Percentiles rank a stretch among this genome's conserved stretches.
phyloP scores from a whole-genome alignment of 2,888 invertebrate species.

The Lepidochitona cinerea region DNA sequence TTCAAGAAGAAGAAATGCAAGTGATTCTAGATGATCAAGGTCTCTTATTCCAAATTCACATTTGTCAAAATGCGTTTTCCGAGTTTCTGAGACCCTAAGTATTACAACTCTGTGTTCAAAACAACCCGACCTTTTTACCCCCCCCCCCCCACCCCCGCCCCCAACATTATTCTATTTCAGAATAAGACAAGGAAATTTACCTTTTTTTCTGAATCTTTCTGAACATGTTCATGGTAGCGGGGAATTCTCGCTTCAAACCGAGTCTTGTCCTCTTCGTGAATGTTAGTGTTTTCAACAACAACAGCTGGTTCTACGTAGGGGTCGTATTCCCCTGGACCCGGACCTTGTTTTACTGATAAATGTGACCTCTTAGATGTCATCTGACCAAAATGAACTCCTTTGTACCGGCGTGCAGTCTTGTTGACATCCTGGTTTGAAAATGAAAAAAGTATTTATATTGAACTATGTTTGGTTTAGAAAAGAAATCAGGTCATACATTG shows the following conservation, averaged over 20 bases:
- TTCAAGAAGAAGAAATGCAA: too few species aligned
- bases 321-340: conserved; percentile 70
- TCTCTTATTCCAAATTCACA: too few species aligned
- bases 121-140: too few species aligned
- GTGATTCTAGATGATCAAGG: too few species aligned
- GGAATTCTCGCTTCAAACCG: conserved; percentile 65
- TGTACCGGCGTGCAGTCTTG: conserved; percentile 57
- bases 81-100: too few species aligned
- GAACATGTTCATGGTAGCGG: conserved; percentile 65
- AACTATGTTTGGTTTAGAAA: too few species aligned
- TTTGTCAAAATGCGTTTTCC: too few species aligned
- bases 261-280: conserved; percentile 36
- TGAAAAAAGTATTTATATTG: background rate
- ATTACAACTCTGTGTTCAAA: too few species aligned
- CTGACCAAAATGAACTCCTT: conserved; percentile 67
- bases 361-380: conserved; percentile 59
- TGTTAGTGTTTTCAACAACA: conserved; percentile 51
- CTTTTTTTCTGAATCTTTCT: conserved; percentile 64
- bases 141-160: too few species aligned
- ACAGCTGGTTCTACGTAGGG: conserved; percentile 44
- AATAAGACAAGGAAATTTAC: too few species aligned
- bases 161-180: too few species aligned
- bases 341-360: conserved; percentile 60
- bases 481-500: too few species aligned
- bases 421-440: conserved; percentile 39